Percentiles rank a stretch among this genome's conserved stretches.
Evolutionary conservation across 2,113 vertebrate species (phyloP).

Genomic region (Petrocephalus microphthalmus): DNA sequence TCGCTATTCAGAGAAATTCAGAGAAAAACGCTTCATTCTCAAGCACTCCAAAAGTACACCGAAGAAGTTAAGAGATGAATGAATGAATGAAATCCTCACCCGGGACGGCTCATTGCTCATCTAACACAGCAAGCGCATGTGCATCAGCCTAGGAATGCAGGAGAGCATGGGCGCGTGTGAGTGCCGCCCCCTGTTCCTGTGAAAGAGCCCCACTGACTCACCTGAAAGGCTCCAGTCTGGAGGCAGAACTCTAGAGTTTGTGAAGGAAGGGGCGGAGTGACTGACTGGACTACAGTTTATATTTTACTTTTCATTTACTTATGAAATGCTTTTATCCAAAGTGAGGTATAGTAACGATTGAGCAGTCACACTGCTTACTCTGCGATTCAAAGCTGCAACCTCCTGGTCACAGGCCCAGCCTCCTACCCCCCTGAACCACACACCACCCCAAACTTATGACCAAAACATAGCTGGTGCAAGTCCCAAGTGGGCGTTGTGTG

Average conservation of each 20-base stretch:
- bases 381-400: neutral
- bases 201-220: neutral
- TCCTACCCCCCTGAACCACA: neutral
- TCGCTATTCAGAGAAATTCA: neutral
- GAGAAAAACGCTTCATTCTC: neutral
- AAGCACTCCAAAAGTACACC: neutral
- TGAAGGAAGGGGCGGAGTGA: neutral
- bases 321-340: neutral
- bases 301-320: neutral
- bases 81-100: neutral
- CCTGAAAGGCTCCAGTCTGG: neutral
- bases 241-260: neutral
- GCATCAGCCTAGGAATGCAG: neutral
- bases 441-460: neutral
- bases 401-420: neutral
- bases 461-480: neutral
- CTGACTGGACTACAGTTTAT: neutral
- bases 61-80: neutral
- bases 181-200: neutral
- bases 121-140: neutral
- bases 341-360: neutral
- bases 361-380: neutral
- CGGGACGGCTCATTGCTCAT: neutral
- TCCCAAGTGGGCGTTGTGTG: neutral
- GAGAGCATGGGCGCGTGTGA: neutral